phyloP scores from a whole-genome alignment of 2,888 invertebrate species.

The Latrodectus hesperus region DNA sequence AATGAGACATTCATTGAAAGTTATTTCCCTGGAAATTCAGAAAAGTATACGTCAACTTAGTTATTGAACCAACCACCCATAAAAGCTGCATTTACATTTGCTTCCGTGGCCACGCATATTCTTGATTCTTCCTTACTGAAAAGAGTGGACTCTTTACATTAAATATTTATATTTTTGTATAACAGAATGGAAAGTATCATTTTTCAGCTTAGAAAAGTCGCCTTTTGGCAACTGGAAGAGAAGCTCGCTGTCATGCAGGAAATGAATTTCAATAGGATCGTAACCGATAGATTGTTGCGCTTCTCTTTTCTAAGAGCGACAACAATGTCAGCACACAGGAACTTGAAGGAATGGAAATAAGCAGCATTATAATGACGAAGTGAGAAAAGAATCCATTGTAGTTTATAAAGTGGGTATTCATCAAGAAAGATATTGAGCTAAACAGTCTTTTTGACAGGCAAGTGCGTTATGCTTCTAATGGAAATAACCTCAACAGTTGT shows the following conservation, averaged over 20 bases:
- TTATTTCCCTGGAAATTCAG: too few species aligned
- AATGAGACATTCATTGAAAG: too few species aligned
- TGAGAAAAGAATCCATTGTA: not conserved
- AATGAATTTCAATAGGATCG: conserved; percentile 55
- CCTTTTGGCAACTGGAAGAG: conserved; percentile 10
- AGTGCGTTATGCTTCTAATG: not conserved
- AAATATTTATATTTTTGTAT: conserved; percentile 38
- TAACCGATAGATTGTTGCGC: conserved; percentile 34
- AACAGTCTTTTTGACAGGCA: not conserved
- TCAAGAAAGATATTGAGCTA: not conserved
- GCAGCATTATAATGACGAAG: conserved; percentile 13
- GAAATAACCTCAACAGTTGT: not conserved
- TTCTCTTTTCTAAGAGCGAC: conserved; percentile 10
- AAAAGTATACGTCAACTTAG: conserved; percentile 8
- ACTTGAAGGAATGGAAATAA: conserved; percentile 26
- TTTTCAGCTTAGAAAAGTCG: conserved; percentile 6
- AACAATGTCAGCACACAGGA: conserved; percentile 28
- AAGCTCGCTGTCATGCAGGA: conserved; percentile 25
- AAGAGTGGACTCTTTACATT: conserved; percentile 11
- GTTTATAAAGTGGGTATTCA: not conserved
- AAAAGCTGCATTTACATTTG: conserved; percentile 42
- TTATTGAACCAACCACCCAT: conserved; percentile 36
- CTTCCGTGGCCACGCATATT: conserved; percentile 28
- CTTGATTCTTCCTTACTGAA: conserved; percentile 40
- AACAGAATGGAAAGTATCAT: conserved; percentile 47